These are phyloP conservation scores for Cinclus mexicanus DNA, from an alignment of 2,113 vertebrate genomes.

Conservation along the genomic window DNA sequence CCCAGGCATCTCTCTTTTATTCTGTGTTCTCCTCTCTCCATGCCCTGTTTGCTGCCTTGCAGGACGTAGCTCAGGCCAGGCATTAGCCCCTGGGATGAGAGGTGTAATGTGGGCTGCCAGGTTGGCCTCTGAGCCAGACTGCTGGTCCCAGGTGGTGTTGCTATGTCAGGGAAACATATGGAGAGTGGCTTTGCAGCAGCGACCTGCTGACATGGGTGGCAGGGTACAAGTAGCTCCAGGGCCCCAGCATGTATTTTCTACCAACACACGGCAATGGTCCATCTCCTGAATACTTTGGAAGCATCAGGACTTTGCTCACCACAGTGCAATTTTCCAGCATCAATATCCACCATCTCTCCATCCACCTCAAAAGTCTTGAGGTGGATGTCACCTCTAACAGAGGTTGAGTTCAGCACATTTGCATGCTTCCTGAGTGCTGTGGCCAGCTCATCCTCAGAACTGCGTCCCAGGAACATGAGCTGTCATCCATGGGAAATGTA, in stretches of 20 bases:
- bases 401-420: background rate
- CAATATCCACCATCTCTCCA: background rate
- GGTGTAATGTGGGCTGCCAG: background rate
- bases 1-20: background rate
- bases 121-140: background rate
- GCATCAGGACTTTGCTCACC: background rate
- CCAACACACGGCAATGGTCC: background rate
- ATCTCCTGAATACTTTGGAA: background rate
- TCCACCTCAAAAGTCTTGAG: background rate
- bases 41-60: background rate
- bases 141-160: background rate
- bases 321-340: background rate
- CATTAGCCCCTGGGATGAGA: background rate
- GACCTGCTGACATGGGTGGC: background rate
- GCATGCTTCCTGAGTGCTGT: background rate
- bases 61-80: background rate
- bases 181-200: background rate
- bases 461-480: accelerated
- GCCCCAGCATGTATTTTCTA: accelerated
- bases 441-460: background rate
- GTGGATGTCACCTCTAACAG: background rate
- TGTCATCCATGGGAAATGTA: background rate
- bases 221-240: background rate
- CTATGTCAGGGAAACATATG: accelerated
- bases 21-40: background rate